Base-by-base conservation (phyloP, 1,140 invertebrate species). In the Hestina assimilis region DNA sequence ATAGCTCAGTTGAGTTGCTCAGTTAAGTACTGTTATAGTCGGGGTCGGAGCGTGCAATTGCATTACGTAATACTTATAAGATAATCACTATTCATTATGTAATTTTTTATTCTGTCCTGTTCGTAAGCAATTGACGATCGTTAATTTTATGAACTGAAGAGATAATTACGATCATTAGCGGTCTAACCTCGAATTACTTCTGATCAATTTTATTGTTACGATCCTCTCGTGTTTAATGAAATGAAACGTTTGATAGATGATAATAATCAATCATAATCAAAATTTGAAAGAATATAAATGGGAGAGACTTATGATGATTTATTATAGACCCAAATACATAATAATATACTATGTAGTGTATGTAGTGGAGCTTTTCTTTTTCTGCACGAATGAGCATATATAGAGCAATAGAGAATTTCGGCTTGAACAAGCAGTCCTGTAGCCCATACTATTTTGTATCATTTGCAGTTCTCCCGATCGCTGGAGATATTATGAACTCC, bases 11-110 rank as follows among this genome's bases (percentile, higher is more conserved):
- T 46, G 42, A n/a, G n/a, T n/a, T n/a, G 23, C 24, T 47, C 17
- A 15, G 19, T n/a, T 35, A 43, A 58, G 46, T 45, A 51, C 55
- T 43, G 55, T 50, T 50, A 58, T 26, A 43, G 46, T 50, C 29
- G 55, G 46, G 46, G 55, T 50, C 55, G 46, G 29, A 50, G 55
- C 55, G 46, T 50, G 55, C 29, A 40, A 46, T 40, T 19, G 15
- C 15, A 26, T 58, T 50, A 50, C 40, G 29, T 51, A 58, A 58
- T 48, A 43, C 46, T 51, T 43, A 28, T 43, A 51, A 50, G 46
- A 50, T 51, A 58, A 45, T 58, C 15, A 45, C 51, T 53, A 43
- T 58, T 38, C 17, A 51, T 58, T 58, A 35, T 50, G 46, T 51
- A 21, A 58, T 51, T 50, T 53, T 56, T 43, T 43, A 42, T 17